Evolutionary conservation across 1,140 invertebrate species (phyloP).

Genomic region (Geopemphigus sp.): DNA sequence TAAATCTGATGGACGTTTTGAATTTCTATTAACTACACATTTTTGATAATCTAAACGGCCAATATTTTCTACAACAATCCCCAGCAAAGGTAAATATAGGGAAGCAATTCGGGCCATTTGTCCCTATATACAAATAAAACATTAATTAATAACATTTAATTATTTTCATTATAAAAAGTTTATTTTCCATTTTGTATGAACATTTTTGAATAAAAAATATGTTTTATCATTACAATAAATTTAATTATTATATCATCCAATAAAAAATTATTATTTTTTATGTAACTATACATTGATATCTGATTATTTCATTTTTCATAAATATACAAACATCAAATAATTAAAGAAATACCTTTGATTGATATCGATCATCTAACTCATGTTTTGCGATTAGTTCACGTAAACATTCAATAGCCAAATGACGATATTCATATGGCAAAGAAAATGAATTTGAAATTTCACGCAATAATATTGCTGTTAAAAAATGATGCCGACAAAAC

Average conservation of each 20-base stretch:
- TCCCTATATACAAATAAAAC: conserved; percentile 58
- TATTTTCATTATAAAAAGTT: neutral
- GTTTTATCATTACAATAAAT: neutral
- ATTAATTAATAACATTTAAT: neutral
- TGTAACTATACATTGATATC: neutral
- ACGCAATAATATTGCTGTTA: conserved; percentile 76
- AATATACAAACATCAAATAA: too few relatives aligned
- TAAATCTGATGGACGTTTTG: neutral
- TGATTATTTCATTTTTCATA: too few relatives aligned
- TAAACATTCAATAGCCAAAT: conserved; percentile 73
- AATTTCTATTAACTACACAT: neutral
- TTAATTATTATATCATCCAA: neutral
- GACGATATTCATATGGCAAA: conserved; percentile 77
- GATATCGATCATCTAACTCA: conserved; percentile 87
- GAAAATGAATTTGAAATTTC: conserved; percentile 76
- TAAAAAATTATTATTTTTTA: neutral
- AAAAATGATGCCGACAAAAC: conserved; percentile 86
- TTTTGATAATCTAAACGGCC: conserved; percentile 59
- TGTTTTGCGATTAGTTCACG: conserved; percentile 89
- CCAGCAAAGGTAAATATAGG: conserved; percentile 86
- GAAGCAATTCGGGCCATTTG: conserved; percentile 82
- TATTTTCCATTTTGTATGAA: too few relatives aligned
- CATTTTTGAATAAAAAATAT: too few relatives aligned
- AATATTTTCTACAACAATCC: conserved; percentile 80
- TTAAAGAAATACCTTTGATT: conserved; percentile 61